Conservation (phyloP, 2,888 invertebrate species). For the Poecilus cupreus region DNA sequence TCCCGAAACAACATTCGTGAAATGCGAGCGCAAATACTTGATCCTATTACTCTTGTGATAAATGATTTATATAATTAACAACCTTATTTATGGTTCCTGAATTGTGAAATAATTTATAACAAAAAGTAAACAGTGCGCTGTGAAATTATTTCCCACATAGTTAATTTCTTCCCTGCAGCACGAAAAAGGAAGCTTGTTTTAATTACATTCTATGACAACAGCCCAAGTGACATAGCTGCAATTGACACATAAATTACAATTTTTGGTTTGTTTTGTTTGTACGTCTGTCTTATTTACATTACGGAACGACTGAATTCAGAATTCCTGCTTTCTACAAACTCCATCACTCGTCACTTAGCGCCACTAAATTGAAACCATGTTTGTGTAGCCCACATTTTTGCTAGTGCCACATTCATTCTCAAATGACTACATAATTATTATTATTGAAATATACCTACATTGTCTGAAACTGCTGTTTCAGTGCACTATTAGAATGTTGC, state of each 20-base stretch:
- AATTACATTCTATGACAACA: constrained; percentile 16
- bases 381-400: too few relatives aligned
- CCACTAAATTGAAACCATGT: too few relatives aligned
- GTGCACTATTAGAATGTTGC: background rate
- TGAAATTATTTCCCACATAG: background rate
- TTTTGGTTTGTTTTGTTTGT: background rate
- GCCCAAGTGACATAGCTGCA: background rate
- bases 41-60: background rate
- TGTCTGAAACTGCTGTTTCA: too few relatives aligned
- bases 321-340: too few relatives aligned
- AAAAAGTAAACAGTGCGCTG: background rate
- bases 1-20: background rate
- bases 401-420: too few relatives aligned
- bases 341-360: background rate
- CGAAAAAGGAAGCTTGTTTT: background rate
- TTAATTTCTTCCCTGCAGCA: background rate
- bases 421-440: too few relatives aligned
- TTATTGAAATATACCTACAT: too few relatives aligned
- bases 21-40: background rate
- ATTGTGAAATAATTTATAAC: too few relatives aligned
- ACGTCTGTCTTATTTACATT: background rate
- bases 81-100: too few relatives aligned
- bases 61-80: too few relatives aligned
- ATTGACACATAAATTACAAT: constrained; percentile 32
- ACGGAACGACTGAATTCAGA: too few relatives aligned